phyloP scores from a whole-genome alignment of 2,113 vertebrate species.

The Illadopsis cleaveri region DNA sequence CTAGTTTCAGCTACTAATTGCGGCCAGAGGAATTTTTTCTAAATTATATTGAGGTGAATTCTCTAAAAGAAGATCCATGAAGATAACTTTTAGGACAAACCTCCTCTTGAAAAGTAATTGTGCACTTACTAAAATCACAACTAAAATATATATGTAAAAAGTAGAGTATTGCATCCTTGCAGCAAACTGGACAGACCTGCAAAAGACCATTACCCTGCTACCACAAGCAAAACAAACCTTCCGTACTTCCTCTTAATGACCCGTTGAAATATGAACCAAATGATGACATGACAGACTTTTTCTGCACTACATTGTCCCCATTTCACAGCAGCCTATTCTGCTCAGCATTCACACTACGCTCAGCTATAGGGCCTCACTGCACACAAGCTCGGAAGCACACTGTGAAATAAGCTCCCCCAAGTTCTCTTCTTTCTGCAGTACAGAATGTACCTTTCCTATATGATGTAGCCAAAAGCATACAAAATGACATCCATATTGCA shows the following conservation, averaged over 20 bases:
- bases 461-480: neutral
- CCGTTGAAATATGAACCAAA: neutral
- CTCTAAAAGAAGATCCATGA: neutral
- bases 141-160: neutral
- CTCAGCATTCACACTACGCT: neutral
- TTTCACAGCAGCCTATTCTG: neutral
- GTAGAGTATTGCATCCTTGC: neutral
- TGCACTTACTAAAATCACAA: neutral
- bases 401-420: neutral
- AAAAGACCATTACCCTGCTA: neutral
- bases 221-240: neutral
- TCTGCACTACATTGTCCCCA: accelerated
- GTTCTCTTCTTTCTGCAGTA: neutral
- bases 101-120: neutral
- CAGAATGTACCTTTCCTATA: neutral
- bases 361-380: accelerated
- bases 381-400: accelerated
- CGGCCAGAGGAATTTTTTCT: neutral
- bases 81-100: neutral
- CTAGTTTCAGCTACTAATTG: neutral
- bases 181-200: neutral
- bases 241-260: neutral
- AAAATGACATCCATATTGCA: accelerated
- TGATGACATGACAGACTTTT: neutral
- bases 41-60: neutral